Evolutionary conservation across 1,140 invertebrate species (phyloP), one percentile per base, ranked within the genome.

Genomic region (Potamilus streckersoni): DNA sequence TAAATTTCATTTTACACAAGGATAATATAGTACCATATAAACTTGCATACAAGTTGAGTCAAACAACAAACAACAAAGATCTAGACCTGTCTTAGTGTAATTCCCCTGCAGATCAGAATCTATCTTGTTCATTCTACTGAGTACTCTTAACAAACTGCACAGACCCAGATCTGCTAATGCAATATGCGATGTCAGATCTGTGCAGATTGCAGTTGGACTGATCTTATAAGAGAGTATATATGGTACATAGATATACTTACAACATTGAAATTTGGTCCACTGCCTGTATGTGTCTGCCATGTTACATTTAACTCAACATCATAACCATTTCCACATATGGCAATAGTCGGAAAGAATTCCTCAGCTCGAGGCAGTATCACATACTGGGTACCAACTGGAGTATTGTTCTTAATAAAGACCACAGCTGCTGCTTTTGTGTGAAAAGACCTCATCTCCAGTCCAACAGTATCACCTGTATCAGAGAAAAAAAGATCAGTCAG

Each of bases 381-480:
- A 64, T 76, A 79, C 49, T 73, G 59, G 5, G 70, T 76, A 1
- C 75, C 79, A 49, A 82, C 38, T 17, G 78, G 76, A 11, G 67
- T 63, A 56, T 71, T 72, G 66, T 83, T 83, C 64, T 79, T 78
- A 12, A 74, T 69, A 58, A 83, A 81, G 19, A 76, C 82, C 49
- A 79, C 72, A 23, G 71, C 74, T 69, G 65, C 65, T 17, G 57
- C 69, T 38, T 82, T 75, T 27, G 79, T 76, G 38, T 82, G 82
- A 79, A 89, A 86, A 8, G 74, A 76, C 74, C 79, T 81, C 60
- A 89, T 73, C 76, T 88, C 81, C 11, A 89, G 58, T 14, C 82
- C 86, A 66, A 89, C 80, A 13, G 81, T 82, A 73, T 90, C 89
- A 69, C 88, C 88, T 89, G 63, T 19, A 83, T 80, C 16, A 27